A percentile compares a stretch with the other conserved stretches of the same genome.
phyloP scores from a whole-genome alignment of 2,888 invertebrate genomes.

The Ochropacha duplaris region DNA sequence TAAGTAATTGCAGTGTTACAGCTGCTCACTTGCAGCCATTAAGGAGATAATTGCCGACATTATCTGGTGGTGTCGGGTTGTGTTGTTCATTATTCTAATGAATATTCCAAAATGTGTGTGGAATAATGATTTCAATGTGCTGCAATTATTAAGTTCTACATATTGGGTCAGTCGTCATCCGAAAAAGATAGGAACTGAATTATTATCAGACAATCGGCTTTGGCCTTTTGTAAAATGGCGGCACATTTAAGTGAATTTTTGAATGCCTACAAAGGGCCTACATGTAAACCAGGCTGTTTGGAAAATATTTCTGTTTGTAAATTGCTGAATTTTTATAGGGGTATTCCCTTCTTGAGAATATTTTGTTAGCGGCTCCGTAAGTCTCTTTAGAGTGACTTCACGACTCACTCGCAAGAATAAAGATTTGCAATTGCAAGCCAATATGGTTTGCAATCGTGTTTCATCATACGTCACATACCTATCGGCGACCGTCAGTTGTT shows the following conservation, averaged over 20 bases:
- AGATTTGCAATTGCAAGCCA: neutral
- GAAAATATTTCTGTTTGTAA: too few species aligned
- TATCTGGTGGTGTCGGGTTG: neutral
- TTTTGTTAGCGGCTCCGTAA: slow-evolving; percentile 39
- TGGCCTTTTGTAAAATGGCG: too few species aligned
- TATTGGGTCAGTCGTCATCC: too few species aligned
- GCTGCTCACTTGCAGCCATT: neutral
- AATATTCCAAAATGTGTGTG: neutral
- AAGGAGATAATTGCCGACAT: neutral
- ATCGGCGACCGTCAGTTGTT: neutral
- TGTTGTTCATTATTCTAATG: neutral
- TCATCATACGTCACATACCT: neutral
- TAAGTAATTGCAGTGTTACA: neutral
- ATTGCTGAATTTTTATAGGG: too few species aligned
- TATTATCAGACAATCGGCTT: too few species aligned
- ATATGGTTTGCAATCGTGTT: neutral
- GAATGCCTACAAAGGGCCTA: too few species aligned
- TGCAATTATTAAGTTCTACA: too few species aligned
- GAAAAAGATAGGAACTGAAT: too few species aligned
- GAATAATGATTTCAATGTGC: too few species aligned
- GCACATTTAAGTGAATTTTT: too few species aligned
- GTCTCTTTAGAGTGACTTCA: slow-evolving; percentile 25
- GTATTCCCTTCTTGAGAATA: slow-evolving; percentile 36
- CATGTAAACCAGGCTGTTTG: too few species aligned
- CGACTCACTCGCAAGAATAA: slow-evolving; percentile 18